phyloP scores from a whole-genome alignment of 2,797 vertebrate genomes.

The Brachyalestes nurse region DNA sequence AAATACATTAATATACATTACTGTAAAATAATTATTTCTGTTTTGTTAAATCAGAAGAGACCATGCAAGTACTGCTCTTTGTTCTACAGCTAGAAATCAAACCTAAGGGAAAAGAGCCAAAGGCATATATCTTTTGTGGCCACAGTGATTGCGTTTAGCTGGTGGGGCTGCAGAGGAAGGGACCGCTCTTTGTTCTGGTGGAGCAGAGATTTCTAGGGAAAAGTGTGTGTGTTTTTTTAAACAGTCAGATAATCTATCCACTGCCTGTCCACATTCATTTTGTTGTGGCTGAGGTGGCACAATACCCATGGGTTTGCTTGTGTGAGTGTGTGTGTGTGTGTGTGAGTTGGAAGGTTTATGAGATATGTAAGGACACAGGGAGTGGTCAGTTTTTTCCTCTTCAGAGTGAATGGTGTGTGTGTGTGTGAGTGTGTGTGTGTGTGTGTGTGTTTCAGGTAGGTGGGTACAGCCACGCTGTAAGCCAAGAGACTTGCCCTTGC shows the following conservation, averaged over 20 bases:
- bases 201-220: slow-evolving; percentile 15
- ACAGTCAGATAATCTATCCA: slow-evolving; percentile 46
- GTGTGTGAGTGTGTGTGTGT: not conserved
- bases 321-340: slow-evolving; percentile 32
- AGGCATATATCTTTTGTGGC: slow-evolving; percentile 7
- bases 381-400: slow-evolving; percentile 32
- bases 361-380: slow-evolving; percentile 53
- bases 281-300: slow-evolving; percentile 48
- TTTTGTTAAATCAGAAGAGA: not conserved
- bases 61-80: not conserved
- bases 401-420: slow-evolving; percentile 12
- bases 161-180: slow-evolving; percentile 34
- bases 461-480: not conserved
- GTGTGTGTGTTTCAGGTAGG: not conserved
- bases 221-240: slow-evolving; percentile 31
- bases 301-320: slow-evolving; percentile 43
- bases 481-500: slow-evolving; percentile 32
- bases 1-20: too few relatives aligned
- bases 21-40: not conserved
- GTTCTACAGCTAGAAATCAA: not conserved
- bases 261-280: slow-evolving; percentile 56
- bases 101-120: not conserved
- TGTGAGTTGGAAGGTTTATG: slow-evolving; percentile 37
- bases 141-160: not conserved
- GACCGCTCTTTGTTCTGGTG: slow-evolving; percentile 45